Base-by-base conservation (phyloP, 2,113 vertebrate genomes). In the Catagonus wagneri region DNA sequence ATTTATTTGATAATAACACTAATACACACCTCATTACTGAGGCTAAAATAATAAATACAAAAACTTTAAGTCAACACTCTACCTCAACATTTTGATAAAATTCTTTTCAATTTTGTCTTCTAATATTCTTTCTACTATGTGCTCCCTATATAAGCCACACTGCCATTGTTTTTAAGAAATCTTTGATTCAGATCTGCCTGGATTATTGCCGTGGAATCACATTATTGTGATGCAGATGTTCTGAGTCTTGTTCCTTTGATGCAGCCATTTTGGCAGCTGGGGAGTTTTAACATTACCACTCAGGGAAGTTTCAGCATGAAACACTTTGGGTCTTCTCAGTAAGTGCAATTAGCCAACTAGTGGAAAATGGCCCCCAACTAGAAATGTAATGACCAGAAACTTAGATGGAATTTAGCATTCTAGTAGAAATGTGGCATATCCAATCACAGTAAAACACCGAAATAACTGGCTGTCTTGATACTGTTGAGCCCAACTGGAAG, bases 401-500 rank as follows among this genome's bases (percentile, higher is more conserved):
- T 61, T 1, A 66, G 63, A n/a, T 0, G n/a, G 12, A 12, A 36
- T 22, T n/a, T 4, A 85, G 56, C 22, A 13, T 52, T 88, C 65
- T 69, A 84, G 23, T 72, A 91, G 68, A 85, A 76, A 83, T 10
- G 34, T 7, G 50, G 72, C 29, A 63, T 8, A 44, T 39, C 52
- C 34, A 36, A 29, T 89, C 88, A 83, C 3, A 92, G 25, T 20
- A 63, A 12, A 39, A 39, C 52, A 61, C 58, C 32, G 32, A 85
- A 83, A 89, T 65, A 58, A 75, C 61, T 63, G 54, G 54, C 27
- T 69, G 19, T 54, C 44, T 69, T 74, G 81, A 83, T 36, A 72
- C 27, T 29, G 71, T 22, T 39, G 93, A 95, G 94, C 17, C 75
- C 65, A 88, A 3, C 7, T 96, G 84, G 14, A 92, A 92, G 71